These are phyloP conservation scores for Dorcus hopei DNA, from an alignment of 2,888 invertebrate species.

Conservation along the genomic window DNA sequence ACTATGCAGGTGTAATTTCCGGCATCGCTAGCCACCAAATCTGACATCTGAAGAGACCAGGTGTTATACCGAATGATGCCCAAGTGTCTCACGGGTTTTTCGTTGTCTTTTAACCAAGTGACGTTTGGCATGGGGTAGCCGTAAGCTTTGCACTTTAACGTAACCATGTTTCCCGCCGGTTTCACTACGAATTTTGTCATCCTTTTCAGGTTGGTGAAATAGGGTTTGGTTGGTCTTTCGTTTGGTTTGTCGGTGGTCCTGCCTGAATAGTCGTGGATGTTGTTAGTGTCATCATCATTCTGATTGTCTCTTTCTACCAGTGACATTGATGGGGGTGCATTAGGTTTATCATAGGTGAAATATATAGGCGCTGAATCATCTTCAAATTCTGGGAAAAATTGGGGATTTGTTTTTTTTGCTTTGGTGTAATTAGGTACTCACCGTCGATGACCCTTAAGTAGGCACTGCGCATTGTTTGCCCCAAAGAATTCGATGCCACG, in stretches of 20 bases:
- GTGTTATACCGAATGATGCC: conserved; percentile 65
- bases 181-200: conserved; percentile 56
- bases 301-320: not conserved
- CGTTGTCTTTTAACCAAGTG: conserved; percentile 78
- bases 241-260: not conserved
- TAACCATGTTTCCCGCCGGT: conserved; percentile 75
- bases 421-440: conserved; percentile 38
- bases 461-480: conserved; percentile 73
- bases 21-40: conserved; percentile 76
- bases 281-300: not conserved
- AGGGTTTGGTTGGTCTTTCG: conserved; percentile 24
- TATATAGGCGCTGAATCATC: too few species aligned
- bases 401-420: too few species aligned
- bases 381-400: too few species aligned
- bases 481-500: conserved; percentile 84
- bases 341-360: too few species aligned
- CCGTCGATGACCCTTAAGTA: conserved; percentile 80
- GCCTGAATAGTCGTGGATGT: not conserved
- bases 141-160: conserved; percentile 67
- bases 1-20: conserved; percentile 88
- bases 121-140: conserved; percentile 80
- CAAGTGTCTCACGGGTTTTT: conserved; percentile 59
- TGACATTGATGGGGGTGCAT: not conserved
- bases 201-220: conserved; percentile 48
- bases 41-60: conserved; percentile 75